Evolutionary conservation across 2,113 vertebrate species (phyloP).

Genomic region (Mastomys natalensis): DNA sequence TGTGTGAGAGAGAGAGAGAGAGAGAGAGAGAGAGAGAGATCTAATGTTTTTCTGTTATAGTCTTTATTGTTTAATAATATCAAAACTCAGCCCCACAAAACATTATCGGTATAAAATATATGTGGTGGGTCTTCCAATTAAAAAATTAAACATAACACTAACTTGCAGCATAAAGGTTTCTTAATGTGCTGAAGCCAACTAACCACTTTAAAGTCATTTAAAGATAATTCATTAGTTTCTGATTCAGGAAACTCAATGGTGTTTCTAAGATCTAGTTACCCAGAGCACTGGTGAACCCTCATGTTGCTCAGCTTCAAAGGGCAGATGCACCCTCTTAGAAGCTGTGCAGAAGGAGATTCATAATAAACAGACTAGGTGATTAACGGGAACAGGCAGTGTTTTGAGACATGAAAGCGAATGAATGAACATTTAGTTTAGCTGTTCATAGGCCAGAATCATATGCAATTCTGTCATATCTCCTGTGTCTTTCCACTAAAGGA

Average conservation of each 20-base stretch:
- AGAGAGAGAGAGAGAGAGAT: too few relatives aligned
- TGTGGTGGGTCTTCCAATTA: not conserved
- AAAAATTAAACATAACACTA: not conserved
- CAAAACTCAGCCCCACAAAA: not conserved
- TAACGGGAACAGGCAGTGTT: not conserved
- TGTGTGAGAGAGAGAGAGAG: too few relatives aligned
- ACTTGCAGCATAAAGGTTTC: not conserved
- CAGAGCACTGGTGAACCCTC: not conserved
- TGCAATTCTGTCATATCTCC: not conserved
- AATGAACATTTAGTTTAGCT: not conserved
- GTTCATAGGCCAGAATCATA: not conserved
- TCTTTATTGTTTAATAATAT: not conserved
- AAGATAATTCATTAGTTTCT: not conserved
- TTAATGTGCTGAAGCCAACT: not conserved
- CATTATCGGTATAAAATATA: accelerated
- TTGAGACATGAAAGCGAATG: not conserved
- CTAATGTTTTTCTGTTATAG: not conserved
- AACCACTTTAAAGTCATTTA: constrained; percentile 5
- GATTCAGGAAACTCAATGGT: constrained; percentile 5
- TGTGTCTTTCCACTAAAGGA: not conserved
- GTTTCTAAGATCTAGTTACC: not conserved
- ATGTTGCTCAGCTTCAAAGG: not conserved
- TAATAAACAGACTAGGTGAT: not conserved
- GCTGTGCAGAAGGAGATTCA: not conserved
- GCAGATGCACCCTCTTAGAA: not conserved